A percentile compares a stretch with the other conserved stretches of the same genome.
These are phyloP conservation scores for human DNA, from an alignment of 2,113 vertebrate genomes.

Conservation along the genomic window DNA sequence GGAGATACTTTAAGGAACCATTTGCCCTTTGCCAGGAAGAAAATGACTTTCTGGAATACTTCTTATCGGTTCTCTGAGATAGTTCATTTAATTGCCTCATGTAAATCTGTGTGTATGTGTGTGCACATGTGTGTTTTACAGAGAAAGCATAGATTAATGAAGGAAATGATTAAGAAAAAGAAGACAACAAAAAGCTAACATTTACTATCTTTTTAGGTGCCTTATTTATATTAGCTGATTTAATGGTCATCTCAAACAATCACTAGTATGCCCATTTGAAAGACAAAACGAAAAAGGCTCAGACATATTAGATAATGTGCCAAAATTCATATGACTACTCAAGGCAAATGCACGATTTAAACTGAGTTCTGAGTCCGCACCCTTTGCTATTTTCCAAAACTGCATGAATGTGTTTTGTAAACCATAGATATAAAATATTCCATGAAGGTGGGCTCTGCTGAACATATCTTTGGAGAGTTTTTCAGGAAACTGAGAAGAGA, in stretches of 20 bases:
- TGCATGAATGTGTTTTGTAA: not conserved
- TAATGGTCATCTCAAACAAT: not conserved
- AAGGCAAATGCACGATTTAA: not conserved
- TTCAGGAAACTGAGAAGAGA: conserved; percentile 33
- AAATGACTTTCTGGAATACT: not conserved
- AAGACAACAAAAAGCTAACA: not conserved
- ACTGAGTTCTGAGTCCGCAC: not conserved
- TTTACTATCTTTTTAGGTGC: not conserved
- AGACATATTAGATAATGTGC: not conserved
- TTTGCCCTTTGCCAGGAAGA: not conserved
- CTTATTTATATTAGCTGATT: conserved; percentile 8
- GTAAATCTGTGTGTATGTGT: not conserved
- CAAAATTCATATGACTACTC: not conserved
- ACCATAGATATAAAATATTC: not conserved
- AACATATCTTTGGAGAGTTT: not conserved
- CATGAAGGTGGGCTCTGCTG: not conserved
- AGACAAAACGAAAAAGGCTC: not conserved
- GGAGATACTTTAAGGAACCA: not conserved
- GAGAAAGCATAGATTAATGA: not conserved
- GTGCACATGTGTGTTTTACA: not conserved
- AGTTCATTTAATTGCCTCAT: not conserved
- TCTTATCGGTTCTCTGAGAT: not conserved
- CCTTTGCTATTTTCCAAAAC: not conserved
- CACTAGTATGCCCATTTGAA: not conserved
- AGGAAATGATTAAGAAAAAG: not conserved